Base-by-base conservation (phyloP, 2,797 vertebrate species). In the Argyrosomus regius region DNA sequence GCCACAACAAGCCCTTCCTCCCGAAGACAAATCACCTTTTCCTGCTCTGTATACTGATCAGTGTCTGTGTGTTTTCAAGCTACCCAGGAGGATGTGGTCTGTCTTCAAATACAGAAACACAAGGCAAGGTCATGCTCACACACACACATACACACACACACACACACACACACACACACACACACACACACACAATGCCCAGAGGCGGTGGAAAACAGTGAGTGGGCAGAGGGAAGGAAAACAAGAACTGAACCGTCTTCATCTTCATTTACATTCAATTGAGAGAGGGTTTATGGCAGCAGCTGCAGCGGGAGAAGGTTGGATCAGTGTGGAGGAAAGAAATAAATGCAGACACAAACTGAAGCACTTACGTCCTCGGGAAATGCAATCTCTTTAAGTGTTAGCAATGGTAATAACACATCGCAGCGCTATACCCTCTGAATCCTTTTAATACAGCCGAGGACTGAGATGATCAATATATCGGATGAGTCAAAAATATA, bases 251-350 rank as follows among this genome's bases (percentile, higher is more conserved):
- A 85, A 71, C 39, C 5, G 0, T 68, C 75, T 52, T 82, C 43
- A 46, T 59, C 68, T 73, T 83, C 56, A 88, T 89, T 88, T 83
- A 54, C 63, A 87, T 86, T 83, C 52, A 80, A 68, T 49, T 43
- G 77, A 52, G 45, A 60, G 17, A 53, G 17, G 35, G 35, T 67
- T 77, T 78, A 64, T 7, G 59, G 77, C 74, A 52, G 76, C 75
- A 66, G 80, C 66, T 26, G 61, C 39, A 52, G 68, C 26, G 6
- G 28, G 35, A 39, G 35, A 39, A 39, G 35, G 24, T 18, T 26
- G 58, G 41, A 72, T 70, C 62, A 14, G 43, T 9, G 35, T 28
- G 49, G 57, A 60, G 18, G 35, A 67, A 78, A 78, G 45, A 74
- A 72, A 78, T 41, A 67, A 66, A 77, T 45, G 43, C 26, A 71